Conservation (phyloP, 2,888 invertebrate genomes). For the Nomada fucata region DNA sequence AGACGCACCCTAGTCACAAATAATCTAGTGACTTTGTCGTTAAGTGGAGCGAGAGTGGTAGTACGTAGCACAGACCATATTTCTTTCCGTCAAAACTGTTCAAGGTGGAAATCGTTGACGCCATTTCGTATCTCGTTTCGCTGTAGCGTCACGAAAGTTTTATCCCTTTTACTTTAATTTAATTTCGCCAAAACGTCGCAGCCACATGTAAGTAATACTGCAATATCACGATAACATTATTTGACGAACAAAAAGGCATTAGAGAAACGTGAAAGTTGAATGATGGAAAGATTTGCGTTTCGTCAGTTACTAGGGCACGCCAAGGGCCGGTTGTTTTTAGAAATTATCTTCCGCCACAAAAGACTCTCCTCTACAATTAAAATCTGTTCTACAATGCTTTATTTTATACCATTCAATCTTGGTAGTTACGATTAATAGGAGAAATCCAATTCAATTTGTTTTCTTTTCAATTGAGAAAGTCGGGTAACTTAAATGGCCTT, state of each 20-base stretch:
- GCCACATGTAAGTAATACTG: conserved; percentile 57
- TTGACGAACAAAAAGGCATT: conserved; percentile 3
- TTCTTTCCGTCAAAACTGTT: conserved; percentile 56
- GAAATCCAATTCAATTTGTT: conserved; percentile 5
- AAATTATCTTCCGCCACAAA: conserved; percentile 24
- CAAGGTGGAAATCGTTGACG: conserved; percentile 66
- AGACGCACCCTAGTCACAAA: conserved; percentile 8
- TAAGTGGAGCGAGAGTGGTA: conserved; percentile 25
- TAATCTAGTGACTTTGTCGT: conserved; percentile 51
- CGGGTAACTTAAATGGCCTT: conserved; percentile 43
- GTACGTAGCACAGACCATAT: conserved; percentile 21
- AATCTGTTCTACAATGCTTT: not conserved
- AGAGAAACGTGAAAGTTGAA: conserved; percentile 11
- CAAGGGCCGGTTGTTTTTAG: conserved; percentile 63
- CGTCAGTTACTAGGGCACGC: conserved; percentile 52
- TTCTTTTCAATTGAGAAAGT: conserved; percentile 18
- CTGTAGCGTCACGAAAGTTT: conserved; percentile 62
- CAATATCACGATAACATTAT: conserved; percentile 26
- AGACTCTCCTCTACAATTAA: not conserved
- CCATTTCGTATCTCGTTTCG: conserved; percentile 71
- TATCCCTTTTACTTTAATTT: conserved; percentile 62
- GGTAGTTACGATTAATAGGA: not conserved
- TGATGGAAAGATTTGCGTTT: conserved; percentile 18
- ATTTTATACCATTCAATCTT: not conserved
- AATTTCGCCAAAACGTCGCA: conserved; percentile 67